Base-by-base conservation (phyloP, 2,113 vertebrate genomes). In the Thryonomys swinderianus region DNA sequence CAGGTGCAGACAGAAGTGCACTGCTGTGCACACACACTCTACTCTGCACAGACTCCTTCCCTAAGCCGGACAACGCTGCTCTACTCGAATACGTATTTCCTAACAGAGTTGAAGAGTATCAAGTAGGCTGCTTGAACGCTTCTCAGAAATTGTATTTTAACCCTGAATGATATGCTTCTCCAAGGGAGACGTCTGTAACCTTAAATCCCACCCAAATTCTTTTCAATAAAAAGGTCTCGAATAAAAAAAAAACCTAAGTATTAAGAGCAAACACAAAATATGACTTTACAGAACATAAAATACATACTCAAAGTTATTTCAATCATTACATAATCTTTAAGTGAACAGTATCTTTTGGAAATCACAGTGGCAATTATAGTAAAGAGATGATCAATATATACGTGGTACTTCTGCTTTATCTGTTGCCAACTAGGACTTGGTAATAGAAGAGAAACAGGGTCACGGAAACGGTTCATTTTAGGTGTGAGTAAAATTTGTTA, bases 291-390 rank as follows among this genome's bases (percentile, higher is more conserved):
- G 16, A 57, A 57, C 55, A 55, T 55, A 57, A 57, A 57, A 57
- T 57, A 20, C 20, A 57, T 57, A 57, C 55, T 55, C 55, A 57
- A 18, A 17, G 55, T 57, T 5, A 94, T 37, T 62, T 94, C 48
- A 73, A 62, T 64, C 69, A 93, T 76, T 59, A 85, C 4, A 53
- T 57, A 84, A 88, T 62, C 59, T 71, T 57, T n/a, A 74, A 81
- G 23, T 91, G 87, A 82, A 67, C 88, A 93, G 16, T 48, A 90
- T 76, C 59, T 88, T 88, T 83, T 71, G 48, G 74, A 80, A 95
- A 91, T 51, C 67, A 55, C 10, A 55, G 53, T 14, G 91, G 62
- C 25, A 86, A 30, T 4, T 61, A 48, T 1, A 71, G 84, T 9
- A 66, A 40, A 11, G 66, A 79, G 80, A 67, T 37, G 25, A 79